Percentiles rank a stretch among this genome's conserved stretches.
Conservation (phyloP, 2,113 vertebrate genomes). For the Poeciliopsis prolifica region DNA sequence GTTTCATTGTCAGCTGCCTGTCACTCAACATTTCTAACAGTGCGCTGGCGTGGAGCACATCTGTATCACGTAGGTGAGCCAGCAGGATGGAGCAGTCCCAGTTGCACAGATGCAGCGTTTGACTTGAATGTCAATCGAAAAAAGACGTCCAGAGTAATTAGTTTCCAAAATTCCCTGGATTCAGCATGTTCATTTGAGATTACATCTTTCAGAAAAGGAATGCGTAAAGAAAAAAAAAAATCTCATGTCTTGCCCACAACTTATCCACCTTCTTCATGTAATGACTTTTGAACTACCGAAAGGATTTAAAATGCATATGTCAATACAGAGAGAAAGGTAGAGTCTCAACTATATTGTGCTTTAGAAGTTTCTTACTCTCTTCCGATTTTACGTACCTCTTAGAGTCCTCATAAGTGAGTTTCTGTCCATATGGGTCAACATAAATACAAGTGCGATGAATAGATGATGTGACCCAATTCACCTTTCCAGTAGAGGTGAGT, state of each 20-base stretch:
- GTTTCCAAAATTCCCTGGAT: not conserved
- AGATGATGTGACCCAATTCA: not conserved
- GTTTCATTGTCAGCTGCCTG: not conserved
- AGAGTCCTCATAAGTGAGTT: not conserved
- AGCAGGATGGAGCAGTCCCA: not conserved
- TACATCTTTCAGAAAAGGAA: slow-evolving; percentile 9
- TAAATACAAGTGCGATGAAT: not conserved
- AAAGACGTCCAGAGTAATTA: not conserved
- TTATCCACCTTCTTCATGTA: slow-evolving; percentile 1
- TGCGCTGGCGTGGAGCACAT: not conserved
- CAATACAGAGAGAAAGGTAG: not conserved
- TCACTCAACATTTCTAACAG: not conserved
- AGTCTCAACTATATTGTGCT: not conserved
- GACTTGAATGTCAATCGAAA: not conserved
- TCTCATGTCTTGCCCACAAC: slow-evolving; percentile 22
- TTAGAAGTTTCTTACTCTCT: not conserved
- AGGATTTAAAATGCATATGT: not conserved
- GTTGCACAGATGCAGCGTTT: not conserved
- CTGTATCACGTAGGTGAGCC: not conserved
- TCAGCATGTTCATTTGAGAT: not conserved
- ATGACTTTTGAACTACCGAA: slow-evolving; percentile 18
- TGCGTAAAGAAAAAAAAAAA: slow-evolving; percentile 18
- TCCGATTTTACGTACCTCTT: not conserved
- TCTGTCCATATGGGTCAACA: not conserved
- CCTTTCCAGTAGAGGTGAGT: not conserved